Percentiles rank a stretch among this genome's conserved stretches.
These are phyloP conservation scores for Poecile montanus DNA, from an alignment of 2,797 vertebrate species.

Conservation along the genomic window DNA sequence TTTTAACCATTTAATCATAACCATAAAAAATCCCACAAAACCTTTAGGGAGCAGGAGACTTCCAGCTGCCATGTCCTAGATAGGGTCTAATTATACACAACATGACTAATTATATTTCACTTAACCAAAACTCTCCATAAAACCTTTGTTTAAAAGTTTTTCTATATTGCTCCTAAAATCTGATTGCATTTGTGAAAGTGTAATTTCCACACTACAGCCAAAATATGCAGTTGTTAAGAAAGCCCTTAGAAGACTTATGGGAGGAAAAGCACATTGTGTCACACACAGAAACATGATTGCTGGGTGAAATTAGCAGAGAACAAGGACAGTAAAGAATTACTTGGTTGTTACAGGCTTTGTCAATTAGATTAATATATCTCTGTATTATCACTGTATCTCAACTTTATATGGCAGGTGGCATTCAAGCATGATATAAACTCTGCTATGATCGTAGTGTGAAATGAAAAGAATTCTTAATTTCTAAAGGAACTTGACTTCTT, in stretches of 20 bases:
- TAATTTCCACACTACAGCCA: background rate
- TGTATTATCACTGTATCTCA: background rate
- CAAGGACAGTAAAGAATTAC: background rate
- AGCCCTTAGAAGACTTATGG: background rate
- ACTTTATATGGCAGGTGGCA: background rate
- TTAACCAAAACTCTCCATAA: background rate
- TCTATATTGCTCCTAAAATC: background rate
- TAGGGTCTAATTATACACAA: background rate
- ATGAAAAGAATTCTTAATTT: background rate
- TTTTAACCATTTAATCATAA: background rate
- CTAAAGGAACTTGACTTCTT: background rate
- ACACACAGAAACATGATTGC: background rate
- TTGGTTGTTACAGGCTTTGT: background rate
- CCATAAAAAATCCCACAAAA: background rate
- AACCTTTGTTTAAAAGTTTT: background rate
- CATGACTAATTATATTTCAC: accelerated
- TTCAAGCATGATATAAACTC: background rate
- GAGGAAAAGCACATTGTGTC: background rate
- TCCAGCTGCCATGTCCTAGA: background rate
- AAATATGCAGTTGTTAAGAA: background rate
- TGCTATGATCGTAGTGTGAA: background rate
- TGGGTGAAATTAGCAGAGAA: background rate
- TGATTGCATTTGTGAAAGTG: background rate
- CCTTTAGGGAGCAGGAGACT: background rate
- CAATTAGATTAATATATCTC: background rate